phyloP scores from a whole-genome alignment of 2,797 vertebrate genomes.

The Megalops cyprinoides region DNA sequence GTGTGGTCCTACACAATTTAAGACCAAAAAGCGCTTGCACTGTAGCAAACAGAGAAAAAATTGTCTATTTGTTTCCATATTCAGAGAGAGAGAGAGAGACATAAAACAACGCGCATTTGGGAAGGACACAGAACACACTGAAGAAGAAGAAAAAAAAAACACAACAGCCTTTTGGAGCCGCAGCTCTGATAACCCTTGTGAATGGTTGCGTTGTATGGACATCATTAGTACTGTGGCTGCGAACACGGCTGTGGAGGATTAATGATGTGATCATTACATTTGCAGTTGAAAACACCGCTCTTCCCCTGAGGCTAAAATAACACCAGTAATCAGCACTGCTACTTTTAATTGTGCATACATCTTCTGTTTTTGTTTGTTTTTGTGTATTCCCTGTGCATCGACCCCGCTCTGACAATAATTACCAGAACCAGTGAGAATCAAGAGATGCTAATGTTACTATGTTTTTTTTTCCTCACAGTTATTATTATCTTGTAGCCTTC shows the following conservation, averaged over 20 bases:
- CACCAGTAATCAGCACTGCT: not conserved
- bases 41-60: too few relatives aligned
- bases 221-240: not conserved
- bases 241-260: not conserved
- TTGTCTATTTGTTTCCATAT: too few relatives aligned
- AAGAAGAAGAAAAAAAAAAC: too few relatives aligned
- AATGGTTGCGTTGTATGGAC: not conserved
- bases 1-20: too few relatives aligned
- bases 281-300: not conserved
- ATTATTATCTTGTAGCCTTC: conserved; percentile 2
- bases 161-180: too few relatives aligned
- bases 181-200: too few relatives aligned
- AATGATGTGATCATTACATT: not conserved
- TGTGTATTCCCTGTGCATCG: not conserved
- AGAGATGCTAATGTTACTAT: not conserved
- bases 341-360: not conserved
- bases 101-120: too few relatives aligned
- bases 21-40: too few relatives aligned
- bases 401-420: conserved; percentile 6
- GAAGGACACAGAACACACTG: not conserved
- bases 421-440: not conserved
- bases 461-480: not conserved
- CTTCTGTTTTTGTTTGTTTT: not conserved
- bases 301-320: not conserved
- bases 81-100: too few relatives aligned